Evolutionary conservation across 2,113 vertebrate genomes (phyloP), one percentile per base, ranked within the genome.

Genomic region (Sander vitreus): DNA sequence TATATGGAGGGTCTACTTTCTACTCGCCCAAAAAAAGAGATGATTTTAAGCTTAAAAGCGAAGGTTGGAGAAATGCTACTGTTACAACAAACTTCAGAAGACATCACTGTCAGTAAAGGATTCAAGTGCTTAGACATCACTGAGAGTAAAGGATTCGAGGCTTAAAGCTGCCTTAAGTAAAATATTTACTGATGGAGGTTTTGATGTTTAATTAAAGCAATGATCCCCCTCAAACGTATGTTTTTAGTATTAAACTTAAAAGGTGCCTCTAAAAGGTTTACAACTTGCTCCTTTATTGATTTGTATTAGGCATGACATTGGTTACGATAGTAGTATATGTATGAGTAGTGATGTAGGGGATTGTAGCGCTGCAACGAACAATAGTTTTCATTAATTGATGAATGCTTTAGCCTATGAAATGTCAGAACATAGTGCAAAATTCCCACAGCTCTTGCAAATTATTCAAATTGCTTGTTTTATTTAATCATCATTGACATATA

Each of bases 1-100:
- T 50, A 14, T 76, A 36, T 73, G 39, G 73, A 67, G 6, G 27
- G 15, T 85, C 53, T 63, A 50, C 59, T 67, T 54, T 79, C 9
- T 54, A 16, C 4, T 39, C 19, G 27, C 9, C 47, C 27, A 15
- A 27, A 50, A 18, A 39, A 25, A 45, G 1, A 23, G 2, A 19
- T 4, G 39, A 16, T 27, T 54, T 62, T 48, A 45, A 55, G 25
- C 10, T 25, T 4, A 7, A 10, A 62, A 73, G 13, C 1, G 2
- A 13, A 27, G 63, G 12, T 19, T 50, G 25, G 57, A 36, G 16
- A 55, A 13, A 76, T n/a, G n/a, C 16, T n/a, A 0, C 33, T 54
- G 23, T 30, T 53, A 16, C 1, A n/a, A 6, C 15, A 19, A 68
- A 76, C 27, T 3, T 27, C 11, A 39, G 13, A 47, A 39, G 25